Conservation (phyloP, 2,888 invertebrate genomes). For the Acutogordius australiensis region DNA sequence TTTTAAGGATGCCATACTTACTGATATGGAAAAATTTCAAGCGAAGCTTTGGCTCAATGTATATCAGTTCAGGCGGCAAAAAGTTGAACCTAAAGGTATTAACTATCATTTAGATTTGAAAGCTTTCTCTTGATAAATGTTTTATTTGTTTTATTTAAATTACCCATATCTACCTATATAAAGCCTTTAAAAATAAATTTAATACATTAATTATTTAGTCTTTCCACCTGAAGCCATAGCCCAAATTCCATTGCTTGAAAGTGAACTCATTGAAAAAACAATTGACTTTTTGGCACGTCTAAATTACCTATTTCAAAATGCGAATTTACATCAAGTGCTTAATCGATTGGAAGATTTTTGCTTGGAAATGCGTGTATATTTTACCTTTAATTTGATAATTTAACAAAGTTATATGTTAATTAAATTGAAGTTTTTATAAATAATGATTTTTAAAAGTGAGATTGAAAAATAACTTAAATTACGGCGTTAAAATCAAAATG, state of each 20-base stretch:
- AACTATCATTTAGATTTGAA: not conserved
- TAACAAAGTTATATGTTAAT: not conserved
- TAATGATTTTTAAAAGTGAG: too few relatives aligned
- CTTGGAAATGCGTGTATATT: not conserved
- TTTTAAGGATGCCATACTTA: too few relatives aligned
- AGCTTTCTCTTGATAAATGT: not conserved
- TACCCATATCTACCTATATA: not conserved
- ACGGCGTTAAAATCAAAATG: too few relatives aligned
- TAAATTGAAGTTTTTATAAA: too few relatives aligned
- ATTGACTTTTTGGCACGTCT: not conserved
- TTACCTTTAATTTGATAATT: not conserved
- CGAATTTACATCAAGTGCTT: not conserved
- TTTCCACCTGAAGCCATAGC: not conserved
- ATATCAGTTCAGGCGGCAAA: not conserved
- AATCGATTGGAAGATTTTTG: not conserved
- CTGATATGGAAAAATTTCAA: not conserved
- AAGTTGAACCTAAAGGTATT: not conserved
- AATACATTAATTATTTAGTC: too few relatives aligned
- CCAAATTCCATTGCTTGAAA: not conserved
- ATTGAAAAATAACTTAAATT: too few relatives aligned
- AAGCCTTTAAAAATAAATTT: too few relatives aligned
- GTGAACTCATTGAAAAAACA: not conserved
- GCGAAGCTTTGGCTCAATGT: not conserved
- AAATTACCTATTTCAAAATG: not conserved
- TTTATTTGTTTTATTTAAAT: not conserved